phyloP scores from a whole-genome alignment of 92 coral and sea anemone genomes.

The Anthopleura xanthogrammica region DNA sequence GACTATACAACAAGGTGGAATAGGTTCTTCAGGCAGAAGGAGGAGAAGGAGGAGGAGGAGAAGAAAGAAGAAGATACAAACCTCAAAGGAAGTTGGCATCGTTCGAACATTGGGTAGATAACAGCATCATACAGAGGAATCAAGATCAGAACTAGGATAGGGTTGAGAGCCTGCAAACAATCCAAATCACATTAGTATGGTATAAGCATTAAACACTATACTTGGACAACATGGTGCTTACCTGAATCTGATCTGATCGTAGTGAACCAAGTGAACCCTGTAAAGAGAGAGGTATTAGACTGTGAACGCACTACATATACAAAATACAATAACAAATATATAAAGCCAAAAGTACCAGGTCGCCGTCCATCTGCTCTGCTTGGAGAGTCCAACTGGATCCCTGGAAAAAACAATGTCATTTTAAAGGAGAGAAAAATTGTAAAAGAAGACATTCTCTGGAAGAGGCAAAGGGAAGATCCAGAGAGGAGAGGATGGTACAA shows the following conservation, averaged over 20 bases:
- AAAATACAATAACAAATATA: not conserved
- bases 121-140: constrained; percentile 82
- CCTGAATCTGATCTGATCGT: constrained; percentile 91
- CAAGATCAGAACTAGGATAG: constrained; percentile 76
- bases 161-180: constrained; percentile 72
- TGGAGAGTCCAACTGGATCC: constrained; percentile 91
- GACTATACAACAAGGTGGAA: too few relatives aligned
- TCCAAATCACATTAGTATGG: not conserved
- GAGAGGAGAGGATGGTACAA: not conserved
- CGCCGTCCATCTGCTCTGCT: constrained; percentile 90
- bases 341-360: constrained; percentile 47
- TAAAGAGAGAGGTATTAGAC: not conserved
- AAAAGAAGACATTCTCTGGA: not conserved
- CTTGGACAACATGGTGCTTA: constrained; percentile 1
- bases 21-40: not conserved
- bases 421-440: not conserved
- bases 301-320: not conserved
- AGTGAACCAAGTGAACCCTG: constrained; percentile 64
- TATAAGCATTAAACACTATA: not conserved
- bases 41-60: not conserved
- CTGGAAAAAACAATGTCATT: constrained; percentile 12
- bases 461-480: not conserved
- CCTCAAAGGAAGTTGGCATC: constrained; percentile 75
- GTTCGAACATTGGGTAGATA: constrained; percentile 83
- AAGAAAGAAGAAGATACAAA: not conserved